Evolutionary conservation across 2,888 invertebrate genomes (phyloP), one percentile per base, ranked within the genome.

Genomic region (Phymatocera aterrima): DNA sequence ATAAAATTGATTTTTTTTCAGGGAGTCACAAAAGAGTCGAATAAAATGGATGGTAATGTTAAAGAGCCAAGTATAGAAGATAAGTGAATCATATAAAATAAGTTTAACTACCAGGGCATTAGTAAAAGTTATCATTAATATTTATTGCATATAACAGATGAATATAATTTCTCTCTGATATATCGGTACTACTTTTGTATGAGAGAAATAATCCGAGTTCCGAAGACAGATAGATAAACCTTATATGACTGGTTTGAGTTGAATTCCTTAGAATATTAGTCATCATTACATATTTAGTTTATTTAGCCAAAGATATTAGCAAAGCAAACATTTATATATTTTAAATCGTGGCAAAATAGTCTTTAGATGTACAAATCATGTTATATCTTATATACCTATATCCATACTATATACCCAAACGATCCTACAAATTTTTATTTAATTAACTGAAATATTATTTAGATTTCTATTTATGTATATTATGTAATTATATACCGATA

Each of bases 231-330:
- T 40, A 64, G 8, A 21, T n/a, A 57, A 24, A 57, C 15, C 18
- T 18, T 64, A 51, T 51, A 57, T 43, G 43, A 75, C 40, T 75
- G 40, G 37, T 75, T 75, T 43, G 28, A 57, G 57, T 75, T 43
- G 60, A 72, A 57, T 75, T 75, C 54, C 43, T 21, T 75, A 60
- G 57, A 75, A 57, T 40, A 75, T 75, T 75, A 75, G 75, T 75
- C 60, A 75, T 10, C 34, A n/a, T 60, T 60, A 57, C 24, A 57
- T 57, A 77, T 48, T 83, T 83, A 79, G 79, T 83, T 37, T 85
- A 80, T 83, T 83, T 86, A 87, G 87, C 87, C 88, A 87, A 88
- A 88, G 88, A 87, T 83, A 83, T 84, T 84, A 86, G 80, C 74
- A 74, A 80, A 79, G 79, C 75, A 37, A 57, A 75, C 57, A 60